phyloP scores from a whole-genome alignment of 2,113 vertebrate genomes.

The Felis chaus region DNA sequence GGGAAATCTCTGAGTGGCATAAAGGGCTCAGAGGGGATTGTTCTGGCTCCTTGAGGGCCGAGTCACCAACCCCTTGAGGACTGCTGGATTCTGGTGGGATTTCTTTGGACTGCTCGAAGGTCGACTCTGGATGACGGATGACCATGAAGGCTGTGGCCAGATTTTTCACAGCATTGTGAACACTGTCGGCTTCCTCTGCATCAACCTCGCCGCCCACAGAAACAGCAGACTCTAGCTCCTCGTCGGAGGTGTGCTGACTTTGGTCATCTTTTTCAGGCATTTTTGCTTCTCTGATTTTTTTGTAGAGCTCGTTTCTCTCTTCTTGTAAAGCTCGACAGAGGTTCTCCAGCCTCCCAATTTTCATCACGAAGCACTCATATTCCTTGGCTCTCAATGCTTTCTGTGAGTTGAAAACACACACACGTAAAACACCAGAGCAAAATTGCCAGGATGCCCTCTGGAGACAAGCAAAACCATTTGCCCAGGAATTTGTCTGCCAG shows the following conservation, averaged over 20 bases:
- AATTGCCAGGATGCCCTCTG: not conserved
- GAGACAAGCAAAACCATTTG: constrained; percentile 13
- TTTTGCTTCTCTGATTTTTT: constrained; percentile 93
- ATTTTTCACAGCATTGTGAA: constrained; percentile 86
- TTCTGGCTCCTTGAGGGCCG: not conserved
- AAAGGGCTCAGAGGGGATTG: not conserved
- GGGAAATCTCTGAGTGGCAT: not conserved
- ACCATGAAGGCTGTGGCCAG: constrained; percentile 87
- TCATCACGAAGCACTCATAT: constrained; percentile 93
- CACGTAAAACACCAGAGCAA: not conserved
- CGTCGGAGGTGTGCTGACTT: constrained; percentile 66
- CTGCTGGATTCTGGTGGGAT: not conserved
- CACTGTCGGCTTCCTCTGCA: constrained; percentile 49
- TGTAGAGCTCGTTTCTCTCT: constrained; percentile 93
- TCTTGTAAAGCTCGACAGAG: constrained; percentile 95
- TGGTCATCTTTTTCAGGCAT: constrained; percentile 62
- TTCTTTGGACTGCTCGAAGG: not conserved
- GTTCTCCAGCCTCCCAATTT: constrained; percentile 95
- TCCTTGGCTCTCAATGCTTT: constrained; percentile 90
- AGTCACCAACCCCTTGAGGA: not conserved
- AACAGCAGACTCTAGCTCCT: constrained; percentile 54
- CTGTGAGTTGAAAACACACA: constrained; percentile 78
- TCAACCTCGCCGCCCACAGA: constrained; percentile 53
- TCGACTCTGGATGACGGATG: constrained; percentile 72
- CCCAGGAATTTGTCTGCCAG: not conserved